Percentiles rank a stretch among this genome's conserved stretches.
phyloP scores from a whole-genome alignment of 2,797 vertebrate species.

The Girardinus metallicus region DNA sequence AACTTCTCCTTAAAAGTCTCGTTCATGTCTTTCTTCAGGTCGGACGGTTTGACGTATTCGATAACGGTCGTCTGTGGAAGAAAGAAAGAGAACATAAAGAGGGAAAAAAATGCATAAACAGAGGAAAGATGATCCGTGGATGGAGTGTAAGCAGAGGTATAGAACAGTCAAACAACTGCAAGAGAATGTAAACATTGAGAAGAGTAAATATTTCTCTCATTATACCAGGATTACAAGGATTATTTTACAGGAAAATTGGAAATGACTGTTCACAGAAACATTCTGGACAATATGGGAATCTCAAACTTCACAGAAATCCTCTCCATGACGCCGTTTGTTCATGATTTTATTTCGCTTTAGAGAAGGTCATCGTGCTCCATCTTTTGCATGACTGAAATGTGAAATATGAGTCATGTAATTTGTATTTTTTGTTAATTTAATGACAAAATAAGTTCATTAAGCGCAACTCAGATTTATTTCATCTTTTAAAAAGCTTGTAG shows the following conservation, averaged over 20 bases:
- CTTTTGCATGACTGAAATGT: not conserved
- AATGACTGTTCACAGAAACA: not conserved
- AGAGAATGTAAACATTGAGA: not conserved
- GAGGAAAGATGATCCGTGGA: not conserved
- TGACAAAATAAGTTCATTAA: not conserved
- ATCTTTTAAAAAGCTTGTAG: not conserved
- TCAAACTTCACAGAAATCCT: not conserved
- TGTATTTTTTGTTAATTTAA: not conserved
- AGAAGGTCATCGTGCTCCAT: not conserved
- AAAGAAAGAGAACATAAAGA: not conserved
- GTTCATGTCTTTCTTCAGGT: constrained; percentile 99
- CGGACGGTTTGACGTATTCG: constrained; percentile 96
- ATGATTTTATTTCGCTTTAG: not conserved
- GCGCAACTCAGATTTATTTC: not conserved
- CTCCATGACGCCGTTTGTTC: not conserved
- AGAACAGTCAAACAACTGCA: constrained; percentile 16
- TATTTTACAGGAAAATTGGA: not conserved
- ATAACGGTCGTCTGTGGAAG: constrained; percentile 92
- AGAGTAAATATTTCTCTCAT: not conserved
- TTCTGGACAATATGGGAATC: not conserved
- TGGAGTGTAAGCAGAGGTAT: constrained; percentile 3
- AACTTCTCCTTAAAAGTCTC: constrained; percentile 97
- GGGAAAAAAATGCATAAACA: not conserved
- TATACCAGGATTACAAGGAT: not conserved
- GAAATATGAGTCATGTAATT: not conserved